Evolutionary conservation across 1,140 invertebrate species (phyloP), one percentile per base, ranked within the genome.

Genomic region (Leptopilina boulardi): DNA sequence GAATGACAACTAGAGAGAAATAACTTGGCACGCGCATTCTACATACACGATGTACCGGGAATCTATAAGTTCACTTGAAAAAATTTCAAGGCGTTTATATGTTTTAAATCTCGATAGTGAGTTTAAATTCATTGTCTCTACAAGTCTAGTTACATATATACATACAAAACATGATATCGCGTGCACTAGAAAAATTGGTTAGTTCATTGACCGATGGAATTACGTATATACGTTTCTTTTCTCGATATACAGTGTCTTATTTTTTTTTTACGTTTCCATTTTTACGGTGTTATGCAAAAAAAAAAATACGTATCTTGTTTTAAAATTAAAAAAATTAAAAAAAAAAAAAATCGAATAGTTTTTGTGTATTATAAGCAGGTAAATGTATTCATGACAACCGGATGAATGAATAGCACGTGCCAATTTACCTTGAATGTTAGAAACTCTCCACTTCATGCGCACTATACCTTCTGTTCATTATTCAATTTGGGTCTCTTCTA

Each of bases 1-100:
- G 59, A 66, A 66, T 66, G 59, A 66, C 59, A 30, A 66, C 56
- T n/a, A 13, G 56, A 66, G 56, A 66, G 56, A 66, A 66, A 66
- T 66, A 66, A 66, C 59, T 66, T 66, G 21, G 59, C 21, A 66
- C 59, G 59, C 59, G 26, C 23, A 34, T 51, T 51, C 47, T 51
- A 21, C 23, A 66, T 23, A 30, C 47, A 18, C n/a, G 3, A 18
- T 51, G 15, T 66, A 30, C 59, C 59, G 26, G 59, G 23, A 66
- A 23, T 66, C 23, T 26, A 34, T 66, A 66, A 30, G 21, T 8
- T 34, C 6, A 6, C 15, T 66, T 34, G 10, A 15, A 51, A 51
- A n/a, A 13, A 30, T n/a, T 30, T 30, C 21, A 23, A 66, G 26
- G 26, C 21, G 15, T n/a, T 66, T 30, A 30, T 66, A 13, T n/a